phyloP scores from a whole-genome alignment of 2,113 vertebrate genomes.

The Acrocephalus kingi region DNA sequence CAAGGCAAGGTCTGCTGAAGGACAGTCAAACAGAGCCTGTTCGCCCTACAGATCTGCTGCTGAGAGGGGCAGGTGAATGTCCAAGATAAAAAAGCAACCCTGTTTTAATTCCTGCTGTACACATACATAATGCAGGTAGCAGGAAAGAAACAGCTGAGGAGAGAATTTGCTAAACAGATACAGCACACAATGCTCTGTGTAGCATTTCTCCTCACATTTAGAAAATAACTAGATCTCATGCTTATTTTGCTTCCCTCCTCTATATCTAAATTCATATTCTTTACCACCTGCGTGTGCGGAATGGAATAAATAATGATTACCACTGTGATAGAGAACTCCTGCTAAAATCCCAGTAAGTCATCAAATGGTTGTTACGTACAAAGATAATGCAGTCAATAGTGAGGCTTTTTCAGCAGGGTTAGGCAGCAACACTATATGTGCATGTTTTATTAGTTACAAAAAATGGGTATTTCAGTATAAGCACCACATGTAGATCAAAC shows the following conservation, averaged over 20 bases:
- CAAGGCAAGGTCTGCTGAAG: not conserved
- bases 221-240: slow-evolving; percentile 52
- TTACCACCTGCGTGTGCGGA: slow-evolving; percentile 66
- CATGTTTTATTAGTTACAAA: slow-evolving; percentile 72
- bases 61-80: not conserved
- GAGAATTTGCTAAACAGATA: not conserved
- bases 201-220: slow-evolving; percentile 32
- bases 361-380: slow-evolving; percentile 66
- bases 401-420: slow-evolving; percentile 65
- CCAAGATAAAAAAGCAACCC: not conserved
- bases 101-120: not conserved
- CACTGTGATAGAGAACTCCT: slow-evolving; percentile 62
- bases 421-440: slow-evolving; percentile 68
- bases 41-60: not conserved
- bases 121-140: not conserved
- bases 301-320: slow-evolving; percentile 71
- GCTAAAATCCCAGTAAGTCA: slow-evolving; percentile 71
- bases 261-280: slow-evolving; percentile 67
- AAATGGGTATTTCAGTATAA: slow-evolving; percentile 72
- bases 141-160: not conserved
- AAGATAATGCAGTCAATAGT: slow-evolving; percentile 68
- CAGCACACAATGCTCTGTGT: not conserved
- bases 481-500: slow-evolving; percentile 73
- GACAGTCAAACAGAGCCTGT: not conserved
- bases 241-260: slow-evolving; percentile 40